Evolutionary conservation across 2,888 invertebrate genomes (phyloP).

Genomic region (Diplolepis rosae): DNA sequence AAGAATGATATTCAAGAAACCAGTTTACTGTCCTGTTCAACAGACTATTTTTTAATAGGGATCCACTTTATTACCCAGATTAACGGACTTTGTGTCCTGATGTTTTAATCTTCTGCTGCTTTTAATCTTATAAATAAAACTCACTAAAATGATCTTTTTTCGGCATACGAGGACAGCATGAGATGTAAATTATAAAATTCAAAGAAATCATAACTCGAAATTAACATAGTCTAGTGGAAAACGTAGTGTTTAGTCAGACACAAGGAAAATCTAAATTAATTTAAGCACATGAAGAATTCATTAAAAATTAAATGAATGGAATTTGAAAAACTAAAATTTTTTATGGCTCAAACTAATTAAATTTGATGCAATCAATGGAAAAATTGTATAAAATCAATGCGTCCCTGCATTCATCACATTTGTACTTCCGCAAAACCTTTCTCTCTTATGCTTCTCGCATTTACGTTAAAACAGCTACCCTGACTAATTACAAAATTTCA

Average conservation of each 20-base stretch:
- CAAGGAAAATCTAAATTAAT: neutral
- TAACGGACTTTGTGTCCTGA: neutral
- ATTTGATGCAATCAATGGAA: neutral
- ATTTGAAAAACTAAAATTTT: neutral
- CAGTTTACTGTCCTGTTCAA: neutral
- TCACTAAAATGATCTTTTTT: too few relatives aligned
- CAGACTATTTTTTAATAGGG: neutral
- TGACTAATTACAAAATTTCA: slow-evolving; percentile 5
- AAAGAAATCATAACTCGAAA: too few relatives aligned
- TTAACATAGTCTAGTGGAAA: neutral
- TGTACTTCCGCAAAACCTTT: slow-evolving; percentile 23
- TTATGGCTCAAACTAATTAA: neutral
- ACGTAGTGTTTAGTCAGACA: neutral
- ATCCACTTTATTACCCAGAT: neutral
- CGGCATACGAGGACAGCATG: too few relatives aligned
- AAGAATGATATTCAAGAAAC: neutral
- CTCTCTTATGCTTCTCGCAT: slow-evolving; percentile 11
- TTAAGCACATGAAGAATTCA: neutral
- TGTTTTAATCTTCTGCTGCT: too few relatives aligned
- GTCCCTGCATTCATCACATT: slow-evolving; percentile 1
- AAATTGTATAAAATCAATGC: neutral
- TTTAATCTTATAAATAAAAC: too few relatives aligned
- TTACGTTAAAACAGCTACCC: slow-evolving; percentile 1
- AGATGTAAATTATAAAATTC: too few relatives aligned
- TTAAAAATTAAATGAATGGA: neutral